phyloP scores from a whole-genome alignment of 2,113 vertebrate genomes.

The Sphyrna mokarran region DNA sequence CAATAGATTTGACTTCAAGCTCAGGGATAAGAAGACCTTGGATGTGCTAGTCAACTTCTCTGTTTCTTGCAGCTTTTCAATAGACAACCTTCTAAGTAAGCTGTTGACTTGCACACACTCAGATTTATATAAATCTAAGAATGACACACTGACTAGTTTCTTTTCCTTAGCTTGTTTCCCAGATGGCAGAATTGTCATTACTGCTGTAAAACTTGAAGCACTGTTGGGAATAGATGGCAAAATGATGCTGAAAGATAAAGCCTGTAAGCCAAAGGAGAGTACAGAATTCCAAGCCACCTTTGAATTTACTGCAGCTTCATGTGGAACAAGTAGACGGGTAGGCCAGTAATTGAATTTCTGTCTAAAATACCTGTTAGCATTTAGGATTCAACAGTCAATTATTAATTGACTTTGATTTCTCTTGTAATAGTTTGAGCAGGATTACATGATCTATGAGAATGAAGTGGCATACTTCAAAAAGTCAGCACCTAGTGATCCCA shows the following conservation, averaged over 20 bases:
- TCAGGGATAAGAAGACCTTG: conserved; percentile 46
- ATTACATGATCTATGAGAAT: conserved; percentile 47
- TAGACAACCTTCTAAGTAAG: conserved; percentile 49
- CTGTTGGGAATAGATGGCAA: conserved; percentile 42
- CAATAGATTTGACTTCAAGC: conserved; percentile 43
- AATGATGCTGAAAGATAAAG: conserved; percentile 45
- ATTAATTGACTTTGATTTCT: background rate
- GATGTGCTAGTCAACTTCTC: conserved; percentile 44
- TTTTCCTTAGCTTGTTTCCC: conserved; percentile 48
- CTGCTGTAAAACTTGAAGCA: conserved; percentile 42
- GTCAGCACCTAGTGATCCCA: conserved; percentile 30
- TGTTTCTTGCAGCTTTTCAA: conserved; percentile 48
- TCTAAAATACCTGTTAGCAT: background rate
- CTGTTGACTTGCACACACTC: no score
- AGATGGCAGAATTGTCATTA: conserved; percentile 47
- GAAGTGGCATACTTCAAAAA: conserved; percentile 47
- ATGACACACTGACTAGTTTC: background rate
- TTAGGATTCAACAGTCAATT: background rate
- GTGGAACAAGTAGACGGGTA: conserved; percentile 50
- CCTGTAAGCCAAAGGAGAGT: conserved; percentile 42
- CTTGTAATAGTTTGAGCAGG: conserved; percentile 17
- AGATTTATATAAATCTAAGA: accelerated
- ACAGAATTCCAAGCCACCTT: conserved; percentile 47
- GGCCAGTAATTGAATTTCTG: background rate
- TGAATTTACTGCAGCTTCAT: conserved; percentile 43